Percentiles rank a stretch among this genome's conserved stretches.
Conservation (phyloP, 2,113 vertebrate genomes). For the Atractosteus spatula region DNA sequence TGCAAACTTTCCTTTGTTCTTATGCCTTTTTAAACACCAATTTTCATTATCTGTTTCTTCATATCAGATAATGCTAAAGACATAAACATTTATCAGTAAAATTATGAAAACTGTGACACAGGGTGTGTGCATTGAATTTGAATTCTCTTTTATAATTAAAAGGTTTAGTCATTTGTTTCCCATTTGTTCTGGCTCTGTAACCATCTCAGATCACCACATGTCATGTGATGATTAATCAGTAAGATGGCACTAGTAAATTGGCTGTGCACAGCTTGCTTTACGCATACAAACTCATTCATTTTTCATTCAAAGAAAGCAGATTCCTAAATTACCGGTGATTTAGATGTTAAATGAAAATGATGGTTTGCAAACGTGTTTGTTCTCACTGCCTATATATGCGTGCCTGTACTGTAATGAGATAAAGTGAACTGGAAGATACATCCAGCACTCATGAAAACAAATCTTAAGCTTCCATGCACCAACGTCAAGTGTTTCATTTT, state of each 20-base stretch:
- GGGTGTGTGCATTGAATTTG: neutral
- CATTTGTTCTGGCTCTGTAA: neutral
- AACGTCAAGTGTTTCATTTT: too few species aligned
- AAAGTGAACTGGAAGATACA: too few species aligned
- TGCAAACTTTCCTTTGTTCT: neutral
- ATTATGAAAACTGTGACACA: neutral
- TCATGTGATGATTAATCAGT: neutral
- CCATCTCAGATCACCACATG: neutral
- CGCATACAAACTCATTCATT: neutral
- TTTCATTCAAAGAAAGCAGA: neutral
- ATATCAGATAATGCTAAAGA: neutral
- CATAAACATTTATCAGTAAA: too few species aligned
- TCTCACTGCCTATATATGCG: too few species aligned
- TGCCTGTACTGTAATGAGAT: too few species aligned
- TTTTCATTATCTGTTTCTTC: neutral
- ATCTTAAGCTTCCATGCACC: too few species aligned
- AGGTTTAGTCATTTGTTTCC: neutral
- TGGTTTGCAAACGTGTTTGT: too few species aligned
- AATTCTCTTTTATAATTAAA: neutral
- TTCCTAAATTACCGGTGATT: too few species aligned
- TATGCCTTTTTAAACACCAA: neutral
- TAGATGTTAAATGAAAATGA: too few species aligned
- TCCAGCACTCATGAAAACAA: too few species aligned
- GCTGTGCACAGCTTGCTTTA: neutral
- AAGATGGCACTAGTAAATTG: neutral